Conservation (phyloP, 2,113 vertebrate genomes). For the Glareola pratincola region DNA sequence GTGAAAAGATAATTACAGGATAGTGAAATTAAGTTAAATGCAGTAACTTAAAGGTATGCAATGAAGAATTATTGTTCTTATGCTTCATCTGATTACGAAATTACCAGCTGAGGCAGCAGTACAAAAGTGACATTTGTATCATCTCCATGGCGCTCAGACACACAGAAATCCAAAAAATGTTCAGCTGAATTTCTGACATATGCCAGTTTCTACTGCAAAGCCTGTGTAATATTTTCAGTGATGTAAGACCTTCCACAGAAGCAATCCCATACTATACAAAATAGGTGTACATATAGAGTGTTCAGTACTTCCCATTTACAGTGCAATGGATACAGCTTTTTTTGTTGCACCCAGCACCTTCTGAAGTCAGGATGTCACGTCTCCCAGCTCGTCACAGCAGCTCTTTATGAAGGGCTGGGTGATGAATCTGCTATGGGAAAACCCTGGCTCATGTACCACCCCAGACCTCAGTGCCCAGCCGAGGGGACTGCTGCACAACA, state of each 20-base stretch:
- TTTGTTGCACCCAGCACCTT: rapidly evolving
- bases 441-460: rapidly evolving
- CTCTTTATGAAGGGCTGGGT: background rate
- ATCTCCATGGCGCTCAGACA: background rate
- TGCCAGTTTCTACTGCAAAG: background rate
- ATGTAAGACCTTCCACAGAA: background rate
- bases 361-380: background rate
- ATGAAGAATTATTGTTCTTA: constrained; percentile 16
- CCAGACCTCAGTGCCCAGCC: background rate
- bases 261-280: background rate
- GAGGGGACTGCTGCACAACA: background rate
- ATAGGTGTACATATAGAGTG: background rate
- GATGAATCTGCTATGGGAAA: background rate
- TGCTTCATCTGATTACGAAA: constrained; percentile 34
- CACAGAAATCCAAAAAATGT: background rate
- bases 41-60: constrained; percentile 5
- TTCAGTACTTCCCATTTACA: background rate
- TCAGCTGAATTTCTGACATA: background rate
- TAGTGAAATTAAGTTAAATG: constrained; percentile 53
- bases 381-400: background rate
- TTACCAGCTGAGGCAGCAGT: background rate
- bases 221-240: background rate
- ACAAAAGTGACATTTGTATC: background rate
- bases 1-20: constrained; percentile 50
- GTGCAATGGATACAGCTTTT: rapidly evolving